These are phyloP conservation scores for Dicycla oo DNA, from an alignment of 2,888 invertebrate genomes.

Conservation along the genomic window DNA sequence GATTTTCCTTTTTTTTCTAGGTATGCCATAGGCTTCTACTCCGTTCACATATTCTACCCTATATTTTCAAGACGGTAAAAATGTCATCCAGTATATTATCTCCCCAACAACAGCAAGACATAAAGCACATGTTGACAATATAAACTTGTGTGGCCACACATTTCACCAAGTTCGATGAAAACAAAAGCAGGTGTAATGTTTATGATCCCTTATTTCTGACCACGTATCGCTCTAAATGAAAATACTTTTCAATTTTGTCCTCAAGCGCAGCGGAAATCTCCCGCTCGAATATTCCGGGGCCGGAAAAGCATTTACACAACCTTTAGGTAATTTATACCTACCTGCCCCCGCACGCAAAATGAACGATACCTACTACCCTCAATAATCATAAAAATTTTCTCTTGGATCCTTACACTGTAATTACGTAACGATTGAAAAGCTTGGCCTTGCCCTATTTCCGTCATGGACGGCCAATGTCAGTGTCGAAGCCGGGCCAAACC, in stretches of 20 bases:
- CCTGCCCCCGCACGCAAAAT: constrained; percentile 19
- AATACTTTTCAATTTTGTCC: constrained; percentile 27
- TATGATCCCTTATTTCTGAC: not conserved
- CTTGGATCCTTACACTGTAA: constrained; percentile 27
- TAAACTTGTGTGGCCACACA: too few species aligned
- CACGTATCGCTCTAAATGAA: not conserved
- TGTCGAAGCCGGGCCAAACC: constrained; percentile 66
- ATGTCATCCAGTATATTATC: too few species aligned
- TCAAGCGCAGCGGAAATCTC: constrained; percentile 9
- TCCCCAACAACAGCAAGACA: too few species aligned
- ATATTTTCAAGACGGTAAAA: too few species aligned
- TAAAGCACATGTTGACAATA: too few species aligned
- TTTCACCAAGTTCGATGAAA: not conserved
- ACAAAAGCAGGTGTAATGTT: constrained; percentile 14
- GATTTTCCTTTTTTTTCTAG: too few species aligned
- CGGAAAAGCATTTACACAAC: constrained; percentile 19
- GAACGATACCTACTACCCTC: constrained; percentile 24
- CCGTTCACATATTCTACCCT: too few species aligned
- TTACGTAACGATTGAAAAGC: constrained; percentile 67
- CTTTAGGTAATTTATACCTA: constrained; percentile 22
- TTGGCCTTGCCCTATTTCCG: constrained; percentile 77
- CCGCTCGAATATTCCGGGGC: constrained; percentile 7
- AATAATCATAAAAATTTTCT: constrained; percentile 44
- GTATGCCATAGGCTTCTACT: too few species aligned
- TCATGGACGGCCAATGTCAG: constrained; percentile 80